phyloP scores from a whole-genome alignment of 2,888 invertebrate genomes.

The Megalurothrips usitatus region DNA sequence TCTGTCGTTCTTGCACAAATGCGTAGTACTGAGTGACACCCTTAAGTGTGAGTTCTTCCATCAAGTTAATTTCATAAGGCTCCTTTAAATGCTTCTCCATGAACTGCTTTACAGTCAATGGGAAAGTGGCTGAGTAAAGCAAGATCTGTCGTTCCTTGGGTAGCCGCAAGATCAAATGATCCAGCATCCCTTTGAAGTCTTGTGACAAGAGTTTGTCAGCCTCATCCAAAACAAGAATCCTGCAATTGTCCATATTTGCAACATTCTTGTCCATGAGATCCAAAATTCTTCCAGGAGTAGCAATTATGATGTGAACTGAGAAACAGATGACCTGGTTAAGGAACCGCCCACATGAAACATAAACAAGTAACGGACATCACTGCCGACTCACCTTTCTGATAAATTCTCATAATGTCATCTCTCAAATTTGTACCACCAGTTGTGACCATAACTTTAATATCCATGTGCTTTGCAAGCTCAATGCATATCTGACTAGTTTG shows the following conservation, averaged over 20 bases:
- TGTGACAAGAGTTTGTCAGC: slow-evolving; percentile 98
- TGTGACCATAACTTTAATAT: slow-evolving; percentile 98
- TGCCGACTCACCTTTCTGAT: slow-evolving; percentile 76
- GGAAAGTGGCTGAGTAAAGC: slow-evolving; percentile 98
- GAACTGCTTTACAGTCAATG: slow-evolving; percentile 95
- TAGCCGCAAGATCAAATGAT: slow-evolving; percentile 89
- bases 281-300: slow-evolving; percentile 97
- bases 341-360: slow-evolving; percentile 20
- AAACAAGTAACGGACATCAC: slow-evolving; percentile 11
- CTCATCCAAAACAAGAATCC: slow-evolving; percentile 96
- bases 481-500: slow-evolving; percentile 99
- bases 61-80: slow-evolving; percentile 99
- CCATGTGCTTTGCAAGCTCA: slow-evolving; percentile 95
- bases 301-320: slow-evolving; percentile 95
- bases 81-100: slow-evolving; percentile 96
- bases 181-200: slow-evolving; percentile 98
- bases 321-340: slow-evolving; percentile 33
- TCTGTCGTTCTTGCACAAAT: slow-evolving; percentile 99
- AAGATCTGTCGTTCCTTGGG: slow-evolving; percentile 95
- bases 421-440: slow-evolving; percentile 97
- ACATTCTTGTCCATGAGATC: slow-evolving; percentile 95
- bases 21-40: slow-evolving; percentile 99
- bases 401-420: slow-evolving; percentile 99
- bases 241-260: slow-evolving; percentile 92
- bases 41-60: slow-evolving; percentile 98